Base-by-base conservation (phyloP, 1,140 invertebrate genomes). In the Hyphantria cunea region DNA sequence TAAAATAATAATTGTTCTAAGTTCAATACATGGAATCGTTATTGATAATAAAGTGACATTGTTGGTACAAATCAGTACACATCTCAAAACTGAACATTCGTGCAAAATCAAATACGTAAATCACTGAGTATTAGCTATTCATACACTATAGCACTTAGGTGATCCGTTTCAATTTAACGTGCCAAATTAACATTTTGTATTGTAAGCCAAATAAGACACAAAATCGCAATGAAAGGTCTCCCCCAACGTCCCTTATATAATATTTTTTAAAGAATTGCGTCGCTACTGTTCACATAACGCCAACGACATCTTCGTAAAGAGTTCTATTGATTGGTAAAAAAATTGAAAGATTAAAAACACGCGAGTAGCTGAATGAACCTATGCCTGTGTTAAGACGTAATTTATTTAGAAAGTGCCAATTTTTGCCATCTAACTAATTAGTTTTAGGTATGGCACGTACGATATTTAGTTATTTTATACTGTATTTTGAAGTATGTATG, bases 61-160 rank as follows among this genome's bases (percentile, higher is more conserved):
- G 14, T 42, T 60, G 48, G 50, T 60, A 60, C 48, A 60, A 60
- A 25, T 60, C 56, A 60, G 39, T 51, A 60, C 48, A n/a, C 47
- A 60, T 7, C 48, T 60, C 31, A 49, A 17, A 34, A 54, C 49
- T 50, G 55, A 71, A 13, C 52, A 59, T 17, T 61, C 39, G 64
- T 65, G 58, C 58, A 56, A 58, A 66, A 42, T 34, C 34, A 55
- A 62, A 66, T 66, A 73, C 70, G 70, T 73, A 73, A 68, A 62
- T 67, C 66, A 67, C 47, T 68, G 37, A 74, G 68, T 72, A 68
- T 74, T 74, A 74, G 68, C 52, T 70, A 55, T 66, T 63, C 50
- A 62, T 67, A 65, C 67, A 62, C 53, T 65, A 66, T 62, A 69
- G 53, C 61, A 59, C 66, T 34, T 73, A 73, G 69, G 60, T 31